phyloP scores from a whole-genome alignment of 2,113 vertebrate genomes.

The Naja naja region DNA sequence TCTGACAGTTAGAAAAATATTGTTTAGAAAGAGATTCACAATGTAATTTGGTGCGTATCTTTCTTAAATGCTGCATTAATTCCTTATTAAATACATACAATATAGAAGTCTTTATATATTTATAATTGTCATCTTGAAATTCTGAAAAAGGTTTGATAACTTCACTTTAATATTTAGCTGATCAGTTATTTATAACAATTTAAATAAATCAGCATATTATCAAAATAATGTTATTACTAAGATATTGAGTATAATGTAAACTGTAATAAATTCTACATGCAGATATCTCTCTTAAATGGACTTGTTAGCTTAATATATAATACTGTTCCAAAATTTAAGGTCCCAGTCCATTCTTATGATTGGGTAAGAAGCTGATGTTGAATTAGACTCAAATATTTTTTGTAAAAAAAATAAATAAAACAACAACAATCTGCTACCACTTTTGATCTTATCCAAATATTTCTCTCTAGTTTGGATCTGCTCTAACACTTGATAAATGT shows the following conservation, averaged over 20 bases:
- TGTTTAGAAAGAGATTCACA: not conserved
- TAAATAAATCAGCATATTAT: not conserved
- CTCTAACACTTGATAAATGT: not conserved
- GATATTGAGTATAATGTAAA: not conserved
- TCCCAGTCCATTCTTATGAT: not conserved
- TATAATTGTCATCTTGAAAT: not conserved
- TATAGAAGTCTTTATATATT: not conserved
- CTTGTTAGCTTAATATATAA: not conserved
- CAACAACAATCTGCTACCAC: not conserved
- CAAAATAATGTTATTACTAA: not conserved
- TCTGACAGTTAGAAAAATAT: not conserved
- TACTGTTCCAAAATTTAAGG: not conserved
- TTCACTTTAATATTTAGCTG: not conserved
- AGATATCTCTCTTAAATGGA: not conserved
- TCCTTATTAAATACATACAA: not conserved
- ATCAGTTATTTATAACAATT: not conserved
- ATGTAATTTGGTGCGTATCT: not conserved
- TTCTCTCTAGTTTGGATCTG: not conserved
- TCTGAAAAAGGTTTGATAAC: not conserved
- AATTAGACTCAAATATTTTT: not conserved
- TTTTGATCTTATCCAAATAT: not conserved
- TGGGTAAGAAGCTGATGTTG: not conserved
- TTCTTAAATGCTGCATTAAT: not conserved
- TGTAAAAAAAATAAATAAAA: not conserved
- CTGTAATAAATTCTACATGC: not conserved